These are phyloP conservation scores for Rattus norvegicus DNA, from an alignment of 2,113 vertebrate species.

Conservation along the genomic window DNA sequence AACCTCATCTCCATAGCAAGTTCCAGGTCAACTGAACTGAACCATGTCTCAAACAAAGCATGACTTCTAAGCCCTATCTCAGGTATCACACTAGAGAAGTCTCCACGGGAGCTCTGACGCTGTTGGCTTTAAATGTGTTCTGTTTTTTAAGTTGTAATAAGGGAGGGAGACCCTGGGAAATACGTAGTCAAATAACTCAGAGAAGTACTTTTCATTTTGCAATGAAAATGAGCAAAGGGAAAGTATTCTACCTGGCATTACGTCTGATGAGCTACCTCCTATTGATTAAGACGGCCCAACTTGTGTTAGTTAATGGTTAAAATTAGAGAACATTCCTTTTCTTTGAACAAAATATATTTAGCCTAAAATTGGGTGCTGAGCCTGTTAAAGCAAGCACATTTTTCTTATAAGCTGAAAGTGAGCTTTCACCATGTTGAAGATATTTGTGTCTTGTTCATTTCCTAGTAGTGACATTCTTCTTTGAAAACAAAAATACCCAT, in stretches of 20 bases:
- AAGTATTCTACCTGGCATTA: background rate
- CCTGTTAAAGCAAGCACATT: background rate
- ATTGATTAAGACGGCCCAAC: background rate
- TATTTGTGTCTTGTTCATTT: background rate
- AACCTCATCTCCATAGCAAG: background rate
- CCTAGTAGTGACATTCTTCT: constrained; percentile 10
- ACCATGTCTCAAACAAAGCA: background rate
- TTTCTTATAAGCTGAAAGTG: constrained; percentile 47
- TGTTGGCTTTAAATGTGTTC: constrained; percentile 7
- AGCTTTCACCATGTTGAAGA: background rate
- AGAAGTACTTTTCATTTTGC: constrained; percentile 37
- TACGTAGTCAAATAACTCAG: constrained; percentile 19
- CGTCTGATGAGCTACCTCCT: background rate
- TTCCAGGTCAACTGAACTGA: background rate
- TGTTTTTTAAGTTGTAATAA: constrained; percentile 45
- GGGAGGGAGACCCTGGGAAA: background rate
- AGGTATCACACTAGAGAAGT: constrained; percentile 13
- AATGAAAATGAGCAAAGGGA: background rate
- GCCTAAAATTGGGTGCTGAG: background rate
- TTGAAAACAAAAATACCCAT: constrained; percentile 48
- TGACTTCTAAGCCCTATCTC: background rate
- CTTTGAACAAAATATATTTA: constrained; percentile 16
- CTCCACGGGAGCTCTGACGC: background rate
- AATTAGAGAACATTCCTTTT: constrained; percentile 25
- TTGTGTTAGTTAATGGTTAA: constrained; percentile 25